These are phyloP conservation scores for Tubulanus polymorphus DNA, from an alignment of 2,888 invertebrate genomes.

Conservation along the genomic window DNA sequence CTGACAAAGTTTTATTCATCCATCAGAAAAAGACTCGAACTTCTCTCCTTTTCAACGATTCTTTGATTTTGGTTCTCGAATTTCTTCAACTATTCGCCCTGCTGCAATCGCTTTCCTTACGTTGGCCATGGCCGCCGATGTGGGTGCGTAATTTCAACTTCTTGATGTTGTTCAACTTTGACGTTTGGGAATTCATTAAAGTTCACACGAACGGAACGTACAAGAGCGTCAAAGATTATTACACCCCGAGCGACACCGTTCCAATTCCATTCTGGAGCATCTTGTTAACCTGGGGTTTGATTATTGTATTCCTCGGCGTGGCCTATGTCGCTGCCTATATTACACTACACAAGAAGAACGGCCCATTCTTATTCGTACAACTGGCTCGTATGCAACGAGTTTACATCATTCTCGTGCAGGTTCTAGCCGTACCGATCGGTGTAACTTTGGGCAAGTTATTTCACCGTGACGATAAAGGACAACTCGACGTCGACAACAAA, in stretches of 20 bases:
- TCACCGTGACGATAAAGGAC: conserved; percentile 30
- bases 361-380: conserved; percentile 31
- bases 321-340: conserved; percentile 26
- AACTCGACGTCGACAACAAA: conserved; percentile 35
- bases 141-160: conserved; percentile 32
- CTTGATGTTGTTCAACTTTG: conserved; percentile 38
- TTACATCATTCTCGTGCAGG: conserved; percentile 29
- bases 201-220: conserved; percentile 28
- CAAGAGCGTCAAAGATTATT: conserved; percentile 29
- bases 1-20: conserved; percentile 29
- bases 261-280: conserved; percentile 29
- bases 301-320: conserved; percentile 17
- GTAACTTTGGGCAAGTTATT: conserved; percentile 30
- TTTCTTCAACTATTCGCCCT: conserved; percentile 40
- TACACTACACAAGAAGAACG: conserved; percentile 24
- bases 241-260: conserved; percentile 30
- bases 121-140: conserved; percentile 39
- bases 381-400: conserved; percentile 34
- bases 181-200: conserved; percentile 44
- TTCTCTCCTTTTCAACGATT: conserved; percentile 34
- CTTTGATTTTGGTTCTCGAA: conserved; percentile 30
- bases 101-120: conserved; percentile 39
- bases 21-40: conserved; percentile 31
- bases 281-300: conserved; percentile 29
- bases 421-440: conserved; percentile 38